phyloP scores from a whole-genome alignment of 2,113 vertebrate species.

The Dissostichus mawsoni region DNA sequence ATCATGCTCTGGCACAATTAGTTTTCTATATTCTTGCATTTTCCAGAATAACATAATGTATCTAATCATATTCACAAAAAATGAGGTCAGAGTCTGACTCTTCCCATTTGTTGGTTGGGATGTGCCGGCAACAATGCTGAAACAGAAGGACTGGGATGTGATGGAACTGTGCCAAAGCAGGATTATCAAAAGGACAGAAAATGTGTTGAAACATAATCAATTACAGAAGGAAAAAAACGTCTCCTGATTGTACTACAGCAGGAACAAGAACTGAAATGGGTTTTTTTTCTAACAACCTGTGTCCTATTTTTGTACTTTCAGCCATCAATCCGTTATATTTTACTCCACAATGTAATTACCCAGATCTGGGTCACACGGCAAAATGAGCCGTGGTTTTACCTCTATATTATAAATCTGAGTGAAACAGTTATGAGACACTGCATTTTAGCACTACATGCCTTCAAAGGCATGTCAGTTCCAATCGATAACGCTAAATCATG shows the following conservation, averaged over 20 bases:
- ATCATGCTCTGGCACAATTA: conserved; percentile 49
- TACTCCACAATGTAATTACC: neutral
- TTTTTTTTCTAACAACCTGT: neutral
- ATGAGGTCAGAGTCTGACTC: conserved; percentile 66
- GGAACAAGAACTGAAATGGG: neutral
- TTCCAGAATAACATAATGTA: conserved; percentile 30
- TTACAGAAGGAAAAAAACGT: conserved; percentile 49
- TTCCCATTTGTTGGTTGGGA: conserved; percentile 57
- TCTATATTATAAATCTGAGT: neutral
- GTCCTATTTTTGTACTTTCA: conserved; percentile 26
- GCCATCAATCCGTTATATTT: conserved; percentile 17
- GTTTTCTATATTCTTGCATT: conserved; percentile 40
- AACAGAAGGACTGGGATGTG: conserved; percentile 59
- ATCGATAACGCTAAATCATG: neutral
- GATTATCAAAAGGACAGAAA: conserved; percentile 65
- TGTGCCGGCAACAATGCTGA: conserved; percentile 57
- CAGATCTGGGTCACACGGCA: conserved; percentile 35
- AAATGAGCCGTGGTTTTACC: neutral
- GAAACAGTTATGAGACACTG: neutral
- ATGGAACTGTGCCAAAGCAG: conserved; percentile 58
- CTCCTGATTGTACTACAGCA: conserved; percentile 6
- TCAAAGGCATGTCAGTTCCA: too few species aligned
- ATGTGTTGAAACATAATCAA: conserved; percentile 61
- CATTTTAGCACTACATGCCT: neutral
- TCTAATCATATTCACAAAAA: conserved; percentile 52